Percentiles rank a stretch among this genome's conserved stretches.
phyloP scores from a whole-genome alignment of 2,888 invertebrate genomes.

The Morpho achilles region DNA sequence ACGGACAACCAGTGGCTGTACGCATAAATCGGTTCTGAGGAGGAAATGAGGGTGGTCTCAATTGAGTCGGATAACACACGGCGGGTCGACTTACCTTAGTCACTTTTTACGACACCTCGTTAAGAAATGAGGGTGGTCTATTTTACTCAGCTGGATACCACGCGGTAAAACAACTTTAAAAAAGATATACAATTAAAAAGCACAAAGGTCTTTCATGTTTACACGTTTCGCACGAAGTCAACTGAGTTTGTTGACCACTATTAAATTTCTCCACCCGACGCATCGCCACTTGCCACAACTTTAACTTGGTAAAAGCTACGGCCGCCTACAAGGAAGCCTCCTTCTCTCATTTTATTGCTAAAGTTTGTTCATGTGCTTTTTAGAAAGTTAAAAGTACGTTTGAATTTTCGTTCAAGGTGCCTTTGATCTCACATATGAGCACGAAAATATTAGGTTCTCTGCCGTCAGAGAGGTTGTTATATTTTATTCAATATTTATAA shows the following conservation, averaged over 20 bases:
- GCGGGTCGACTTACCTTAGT: too few relatives aligned
- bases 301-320: slow-evolving; percentile 65
- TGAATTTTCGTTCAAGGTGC: slow-evolving; percentile 36
- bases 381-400: slow-evolving; percentile 50
- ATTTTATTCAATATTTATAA: too few relatives aligned
- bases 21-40: too few relatives aligned
- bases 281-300: slow-evolving; percentile 65
- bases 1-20: too few relatives aligned
- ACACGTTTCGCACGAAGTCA: slow-evolving; percentile 42
- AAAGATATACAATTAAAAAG: slow-evolving; percentile 24
- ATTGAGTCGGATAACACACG: too few relatives aligned
- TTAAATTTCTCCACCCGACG: slow-evolving; percentile 46
- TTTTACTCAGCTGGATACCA: too few relatives aligned
- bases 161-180: too few relatives aligned
- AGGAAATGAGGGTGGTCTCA: too few relatives aligned
- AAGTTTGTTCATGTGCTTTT: slow-evolving; percentile 70
- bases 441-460: slow-evolving; percentile 5
- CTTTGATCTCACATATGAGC: slow-evolving; percentile 26
- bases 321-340: slow-evolving; percentile 56
- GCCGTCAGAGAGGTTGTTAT: too few relatives aligned
- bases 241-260: slow-evolving; percentile 68
- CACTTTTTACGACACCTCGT: too few relatives aligned
- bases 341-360: slow-evolving; percentile 68
- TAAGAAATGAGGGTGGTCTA: too few relatives aligned
- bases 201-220: slow-evolving; percentile 27